phyloP scores from a whole-genome alignment of 2,888 invertebrate species.

The Diadromus collaris region DNA sequence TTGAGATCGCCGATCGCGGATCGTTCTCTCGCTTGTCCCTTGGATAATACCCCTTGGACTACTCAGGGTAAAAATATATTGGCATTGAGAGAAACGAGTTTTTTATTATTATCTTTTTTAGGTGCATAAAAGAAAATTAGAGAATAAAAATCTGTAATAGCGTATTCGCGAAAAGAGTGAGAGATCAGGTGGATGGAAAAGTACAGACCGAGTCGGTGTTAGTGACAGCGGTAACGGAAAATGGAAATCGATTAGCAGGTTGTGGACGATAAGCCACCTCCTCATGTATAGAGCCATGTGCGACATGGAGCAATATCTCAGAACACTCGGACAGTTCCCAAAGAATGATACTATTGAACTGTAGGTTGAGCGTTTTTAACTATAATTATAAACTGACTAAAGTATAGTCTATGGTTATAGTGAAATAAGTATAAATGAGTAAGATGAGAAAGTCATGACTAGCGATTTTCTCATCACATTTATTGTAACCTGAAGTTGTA shows the following conservation, averaged over 20 bases:
- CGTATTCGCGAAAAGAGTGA: background rate
- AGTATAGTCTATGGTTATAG: too few species aligned
- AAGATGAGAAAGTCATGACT: too few species aligned
- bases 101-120: background rate
- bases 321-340: constrained; percentile 29
- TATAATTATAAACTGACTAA: too few species aligned
- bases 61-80: constrained; percentile 4
- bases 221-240: constrained; percentile 12
- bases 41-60: background rate
- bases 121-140: background rate
- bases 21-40: background rate
- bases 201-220: background rate
- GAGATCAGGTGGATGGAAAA: constrained; percentile 20
- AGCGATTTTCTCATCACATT: too few species aligned
- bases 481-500: too few species aligned
- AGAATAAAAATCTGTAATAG: background rate
- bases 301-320: constrained; percentile 27
- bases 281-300: constrained; percentile 14
- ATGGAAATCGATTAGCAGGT: constrained; percentile 51
- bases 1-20: constrained; percentile 54
- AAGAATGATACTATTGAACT: background rate
- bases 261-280: constrained; percentile 11
- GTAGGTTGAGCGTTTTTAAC: too few species aligned
- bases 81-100: background rate
- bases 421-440: too few species aligned